Conservation (phyloP, 2,888 invertebrate species). For the Brachypterus glaber region DNA sequence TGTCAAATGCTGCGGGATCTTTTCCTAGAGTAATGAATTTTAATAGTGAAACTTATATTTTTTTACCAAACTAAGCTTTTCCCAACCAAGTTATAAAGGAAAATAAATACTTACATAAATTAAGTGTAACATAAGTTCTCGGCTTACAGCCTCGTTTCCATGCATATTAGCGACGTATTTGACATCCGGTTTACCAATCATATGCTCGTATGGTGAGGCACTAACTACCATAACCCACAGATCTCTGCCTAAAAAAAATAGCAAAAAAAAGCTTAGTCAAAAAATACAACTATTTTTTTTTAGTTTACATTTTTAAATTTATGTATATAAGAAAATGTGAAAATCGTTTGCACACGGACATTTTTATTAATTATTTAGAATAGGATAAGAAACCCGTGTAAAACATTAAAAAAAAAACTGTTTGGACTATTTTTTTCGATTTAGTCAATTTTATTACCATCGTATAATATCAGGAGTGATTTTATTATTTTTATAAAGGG, state of each 20-base stretch:
- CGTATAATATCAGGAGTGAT: no score
- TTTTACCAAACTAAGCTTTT: not conserved
- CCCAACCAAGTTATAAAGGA: constrained; percentile 3
- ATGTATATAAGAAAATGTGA: no score
- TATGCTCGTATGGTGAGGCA: constrained; percentile 81
- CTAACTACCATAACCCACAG: constrained; percentile 93
- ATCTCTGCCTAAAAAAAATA: constrained; percentile 70
- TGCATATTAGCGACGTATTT: constrained; percentile 96
- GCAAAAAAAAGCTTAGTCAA: no score
- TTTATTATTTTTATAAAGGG: no score
- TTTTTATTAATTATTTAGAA: no score
- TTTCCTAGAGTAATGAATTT: not conserved
- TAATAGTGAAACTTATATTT: constrained; percentile 6
- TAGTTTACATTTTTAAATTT: no score
- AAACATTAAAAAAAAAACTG: no score
- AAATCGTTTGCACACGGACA: no score
- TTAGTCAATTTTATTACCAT: no score
- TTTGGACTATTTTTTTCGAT: no score
- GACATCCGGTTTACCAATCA: constrained; percentile 93
- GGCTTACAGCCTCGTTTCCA: constrained; percentile 93
- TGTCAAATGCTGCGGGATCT: not conserved
- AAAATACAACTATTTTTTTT: no score
- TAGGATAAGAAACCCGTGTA: no score
- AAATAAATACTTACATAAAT: constrained; percentile 59
- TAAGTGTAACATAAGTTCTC: constrained; percentile 86